These are phyloP conservation scores for Creontiades dilutus DNA, from an alignment of 2,888 invertebrate species.

Conservation along the genomic window DNA sequence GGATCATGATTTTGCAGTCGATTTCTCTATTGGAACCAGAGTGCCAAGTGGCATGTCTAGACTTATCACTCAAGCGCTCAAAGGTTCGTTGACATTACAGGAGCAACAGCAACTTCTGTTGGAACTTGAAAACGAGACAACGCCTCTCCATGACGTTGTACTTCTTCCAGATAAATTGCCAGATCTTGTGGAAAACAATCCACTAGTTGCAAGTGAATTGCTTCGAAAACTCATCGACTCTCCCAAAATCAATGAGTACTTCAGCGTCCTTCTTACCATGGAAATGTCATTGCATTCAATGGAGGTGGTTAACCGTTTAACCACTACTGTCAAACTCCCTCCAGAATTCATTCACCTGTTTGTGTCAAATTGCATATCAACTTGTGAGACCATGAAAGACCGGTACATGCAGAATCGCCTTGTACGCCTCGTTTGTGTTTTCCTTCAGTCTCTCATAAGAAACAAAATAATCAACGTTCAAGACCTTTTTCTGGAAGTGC, in stretches of 20 bases:
- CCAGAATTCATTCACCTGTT: constrained; percentile 98
- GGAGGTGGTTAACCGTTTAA: constrained; percentile 97
- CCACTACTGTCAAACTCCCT: constrained; percentile 95
- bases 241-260: constrained; percentile 96
- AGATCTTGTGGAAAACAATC: constrained; percentile 97
- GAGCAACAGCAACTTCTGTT: constrained; percentile 92
- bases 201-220: constrained; percentile 96
- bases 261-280: constrained; percentile 97
- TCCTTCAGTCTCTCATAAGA: constrained; percentile 96
- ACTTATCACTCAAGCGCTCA: constrained; percentile 90
- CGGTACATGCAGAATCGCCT: constrained; percentile 97
- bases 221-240: constrained; percentile 94
- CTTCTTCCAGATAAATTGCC: constrained; percentile 92
- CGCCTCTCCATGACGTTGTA: constrained; percentile 91
- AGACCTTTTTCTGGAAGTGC: constrained; percentile 97
- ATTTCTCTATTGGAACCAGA: constrained; percentile 48
- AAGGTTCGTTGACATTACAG: constrained; percentile 88
- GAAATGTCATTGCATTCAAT: constrained; percentile 99
- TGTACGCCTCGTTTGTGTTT: constrained; percentile 97
- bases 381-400: constrained; percentile 97
- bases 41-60: constrained; percentile 83
- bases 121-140: constrained; percentile 90
- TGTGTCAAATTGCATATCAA: constrained; percentile 97
- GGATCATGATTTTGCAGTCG: constrained; percentile 57
- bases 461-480: constrained; percentile 99